Evolutionary conservation across 2,113 vertebrate genomes (phyloP).

Genomic region (Odontesthes bonariensis): DNA sequence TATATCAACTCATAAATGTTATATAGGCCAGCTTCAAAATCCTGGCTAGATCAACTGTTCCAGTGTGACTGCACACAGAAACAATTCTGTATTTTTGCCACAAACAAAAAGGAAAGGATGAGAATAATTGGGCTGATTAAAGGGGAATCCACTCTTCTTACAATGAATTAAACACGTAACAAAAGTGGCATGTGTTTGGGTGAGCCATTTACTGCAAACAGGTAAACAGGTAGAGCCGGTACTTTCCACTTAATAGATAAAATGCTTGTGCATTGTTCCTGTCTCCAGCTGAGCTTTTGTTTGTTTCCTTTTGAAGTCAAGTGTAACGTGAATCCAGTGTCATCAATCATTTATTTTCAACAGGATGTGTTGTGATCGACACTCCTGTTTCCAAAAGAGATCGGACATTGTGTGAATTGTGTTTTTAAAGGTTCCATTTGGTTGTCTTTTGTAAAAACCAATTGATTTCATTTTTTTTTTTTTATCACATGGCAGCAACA

Average conservation of each 20-base stretch:
- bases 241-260: conserved; percentile 12
- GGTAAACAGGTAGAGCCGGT: conserved; percentile 17
- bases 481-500: too few species aligned
- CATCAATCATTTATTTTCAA: too few species aligned
- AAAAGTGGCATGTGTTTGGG: not conserved
- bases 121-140: not conserved
- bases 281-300: not conserved
- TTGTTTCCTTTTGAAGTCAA: not conserved
- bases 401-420: too few species aligned
- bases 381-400: not conserved
- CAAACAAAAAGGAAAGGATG: not conserved
- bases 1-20: not conserved
- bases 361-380: too few species aligned
- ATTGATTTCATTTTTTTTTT: too few species aligned
- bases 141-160: not conserved
- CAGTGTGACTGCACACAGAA: too few species aligned
- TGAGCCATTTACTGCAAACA: not conserved
- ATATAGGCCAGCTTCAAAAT: not conserved
- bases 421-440: too few species aligned
- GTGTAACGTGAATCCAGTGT: not conserved
- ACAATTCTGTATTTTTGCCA: not conserved
- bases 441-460: too few species aligned
- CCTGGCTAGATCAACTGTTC: too few species aligned
- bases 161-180: not conserved
- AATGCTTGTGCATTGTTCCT: not conserved